A percentile compares a stretch with the other conserved stretches of the same genome.
Evolutionary conservation across 1,140 invertebrate genomes (phyloP).

Genomic region (Drosophila miranda): DNA sequence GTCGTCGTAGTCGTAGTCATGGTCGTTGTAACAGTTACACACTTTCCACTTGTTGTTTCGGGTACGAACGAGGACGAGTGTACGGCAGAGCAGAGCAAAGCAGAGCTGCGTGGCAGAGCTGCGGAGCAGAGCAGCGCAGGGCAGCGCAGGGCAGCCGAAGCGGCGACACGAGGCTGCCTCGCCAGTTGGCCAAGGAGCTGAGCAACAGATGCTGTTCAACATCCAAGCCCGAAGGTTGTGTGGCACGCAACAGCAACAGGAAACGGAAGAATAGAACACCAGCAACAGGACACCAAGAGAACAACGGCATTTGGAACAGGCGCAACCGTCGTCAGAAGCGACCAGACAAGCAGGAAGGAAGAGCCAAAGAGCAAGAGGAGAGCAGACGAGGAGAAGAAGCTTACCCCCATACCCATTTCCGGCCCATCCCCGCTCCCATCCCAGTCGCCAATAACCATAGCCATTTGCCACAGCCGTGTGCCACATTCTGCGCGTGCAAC

Average conservation of each 20-base stretch:
- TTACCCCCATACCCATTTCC: background rate
- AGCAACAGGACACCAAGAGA: conserved; percentile 6
- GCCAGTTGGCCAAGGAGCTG: conserved; percentile 54
- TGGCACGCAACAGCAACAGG: conserved; percentile 32
- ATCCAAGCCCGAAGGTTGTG: conserved; percentile 73
- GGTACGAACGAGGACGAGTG: conserved; percentile 7
- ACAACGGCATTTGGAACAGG: background rate
- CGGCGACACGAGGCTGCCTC: conserved; percentile 54
- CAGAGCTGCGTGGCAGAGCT: background rate
- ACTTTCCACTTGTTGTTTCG: conserved; percentile 75
- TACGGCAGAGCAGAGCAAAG: conserved; percentile 2
- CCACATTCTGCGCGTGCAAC: conserved; percentile 33
- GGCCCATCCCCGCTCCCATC: no score
- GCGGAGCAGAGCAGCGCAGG: background rate
- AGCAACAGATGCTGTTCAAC: conserved; percentile 79
- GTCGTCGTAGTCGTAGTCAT: conserved; percentile 11
- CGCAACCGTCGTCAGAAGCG: conserved; percentile 13
- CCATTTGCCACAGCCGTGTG: conserved; percentile 2
- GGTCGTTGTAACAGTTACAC: conserved; percentile 52
- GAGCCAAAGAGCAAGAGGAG: background rate
- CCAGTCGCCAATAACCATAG: no score
- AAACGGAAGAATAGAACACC: background rate
- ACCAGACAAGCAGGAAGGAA: background rate
- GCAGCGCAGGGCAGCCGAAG: conserved; percentile 14
- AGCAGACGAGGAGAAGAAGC: background rate